Evolutionary conservation across 2,888 invertebrate species (phyloP), one percentile per base, ranked within the genome.

Genomic region (Orthonevra nobilis): DNA sequence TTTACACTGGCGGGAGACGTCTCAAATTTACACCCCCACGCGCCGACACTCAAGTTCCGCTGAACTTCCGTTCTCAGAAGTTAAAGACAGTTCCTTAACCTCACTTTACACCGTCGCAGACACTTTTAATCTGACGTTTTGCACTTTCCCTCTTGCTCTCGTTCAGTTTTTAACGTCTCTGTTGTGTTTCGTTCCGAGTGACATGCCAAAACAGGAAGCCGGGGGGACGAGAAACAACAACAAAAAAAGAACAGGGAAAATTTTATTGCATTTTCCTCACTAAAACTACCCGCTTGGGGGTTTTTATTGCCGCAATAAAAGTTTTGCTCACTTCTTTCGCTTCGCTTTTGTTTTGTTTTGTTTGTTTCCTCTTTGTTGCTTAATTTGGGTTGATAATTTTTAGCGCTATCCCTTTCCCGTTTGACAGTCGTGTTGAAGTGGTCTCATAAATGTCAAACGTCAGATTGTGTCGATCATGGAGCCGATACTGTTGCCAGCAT

Each of bases 11-110:
- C 64, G 38, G 7, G 14, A 50, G n/a, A n/a, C n/a, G n/a, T n/a
- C n/a, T n/a, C n/a, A n/a, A n/a, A n/a, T n/a, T n/a, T n/a, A 9
- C 48, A 64, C 66, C 60, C 30, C 54, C 56, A 42, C 66, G 40
- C 14, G 19, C 56, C 14, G 26, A 7, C 26, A 23, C 28, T 7
- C 20, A 54, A 40, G 58, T 60, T 52, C 69, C 58, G 58, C 44
- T 46, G 36, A 66, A 66, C 73, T 74, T 74, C 74, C 74, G 74
- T 61, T 74, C 74, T 48, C 15, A 26, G 46, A 56, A 61, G 60
- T 54, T 61, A 61, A 52, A 72, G 77, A 58, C 77, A 77, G 77
- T 77, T 77, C 64, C 32, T 77, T 77, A 72, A 77, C 77, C 77
- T 77, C 64, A 72, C 70, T 77, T 77, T 50, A 28, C 12, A 28